These are phyloP conservation scores for Mormyrus iriodes DNA, from an alignment of 2,113 vertebrate genomes.

Conservation along the genomic window DNA sequence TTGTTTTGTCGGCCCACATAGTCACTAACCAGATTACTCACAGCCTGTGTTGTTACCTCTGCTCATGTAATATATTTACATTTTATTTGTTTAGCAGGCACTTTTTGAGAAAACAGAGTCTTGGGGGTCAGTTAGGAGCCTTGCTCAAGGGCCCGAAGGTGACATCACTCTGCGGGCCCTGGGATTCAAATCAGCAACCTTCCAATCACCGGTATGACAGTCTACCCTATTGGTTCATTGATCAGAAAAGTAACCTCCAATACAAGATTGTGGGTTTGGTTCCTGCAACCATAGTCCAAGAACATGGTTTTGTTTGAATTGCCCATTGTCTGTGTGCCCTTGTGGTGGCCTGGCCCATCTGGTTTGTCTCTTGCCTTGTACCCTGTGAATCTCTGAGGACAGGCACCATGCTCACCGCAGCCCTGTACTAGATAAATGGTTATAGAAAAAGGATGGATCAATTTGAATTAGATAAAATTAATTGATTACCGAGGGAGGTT, in stretches of 20 bases:
- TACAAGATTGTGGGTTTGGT: background rate
- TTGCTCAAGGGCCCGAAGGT: background rate
- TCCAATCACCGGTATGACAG: background rate
- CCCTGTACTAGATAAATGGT: background rate
- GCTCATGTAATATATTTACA: background rate
- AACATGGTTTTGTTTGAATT: background rate
- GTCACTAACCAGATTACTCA: background rate
- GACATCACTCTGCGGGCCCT: background rate
- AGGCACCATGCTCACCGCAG: background rate
- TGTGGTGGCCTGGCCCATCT: background rate
- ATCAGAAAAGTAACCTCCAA: background rate
- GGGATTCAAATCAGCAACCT: background rate
- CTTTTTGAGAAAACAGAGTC: background rate
- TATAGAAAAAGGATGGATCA: background rate
- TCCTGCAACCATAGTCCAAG: background rate
- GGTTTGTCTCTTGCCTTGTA: no score
- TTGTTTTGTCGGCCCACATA: background rate
- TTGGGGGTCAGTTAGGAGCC: background rate
- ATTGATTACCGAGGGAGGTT: background rate
- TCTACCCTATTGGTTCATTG: background rate
- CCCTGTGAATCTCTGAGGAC: no score
- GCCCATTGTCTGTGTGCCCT: background rate
- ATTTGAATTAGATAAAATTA: background rate
- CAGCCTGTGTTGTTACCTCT: background rate
- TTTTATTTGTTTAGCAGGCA: background rate